A percentile compares a stretch with the other conserved stretches of the same genome.
Evolutionary conservation across 64 coral and sea anemone species (phyloP).

Genomic region (Montipora capricornis): DNA sequence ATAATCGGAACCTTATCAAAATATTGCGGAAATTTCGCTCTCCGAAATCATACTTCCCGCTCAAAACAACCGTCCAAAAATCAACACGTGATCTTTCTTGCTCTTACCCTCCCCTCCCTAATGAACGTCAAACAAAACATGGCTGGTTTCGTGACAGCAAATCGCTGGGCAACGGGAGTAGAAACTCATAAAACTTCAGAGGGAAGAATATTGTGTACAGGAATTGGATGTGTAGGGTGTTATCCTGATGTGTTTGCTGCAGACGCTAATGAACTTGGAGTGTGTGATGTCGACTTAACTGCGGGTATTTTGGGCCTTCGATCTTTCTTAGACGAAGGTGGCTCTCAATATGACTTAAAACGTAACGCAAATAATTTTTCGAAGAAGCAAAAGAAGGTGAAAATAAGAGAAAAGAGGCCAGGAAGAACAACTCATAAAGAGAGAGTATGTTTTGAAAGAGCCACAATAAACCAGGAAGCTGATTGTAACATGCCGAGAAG

Average conservation of each 20-base stretch:
- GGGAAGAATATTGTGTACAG: slow-evolving; percentile 94
- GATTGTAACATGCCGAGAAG: not conserved
- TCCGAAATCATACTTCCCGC: slow-evolving; percentile 48
- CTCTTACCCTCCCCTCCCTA: not conserved
- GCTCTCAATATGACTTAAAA: slow-evolving; percentile 22
- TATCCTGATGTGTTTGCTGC: slow-evolving; percentile 73
- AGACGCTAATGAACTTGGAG: slow-evolving; percentile 71
- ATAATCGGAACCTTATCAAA: not conserved
- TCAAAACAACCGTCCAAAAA: slow-evolving; percentile 57
- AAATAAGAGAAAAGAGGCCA: not conserved
- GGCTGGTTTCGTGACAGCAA: slow-evolving; percentile 88
- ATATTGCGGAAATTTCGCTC: not conserved
- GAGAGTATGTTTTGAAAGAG: not conserved
- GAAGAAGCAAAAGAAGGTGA: not conserved
- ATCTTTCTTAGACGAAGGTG: slow-evolving; percentile 64
- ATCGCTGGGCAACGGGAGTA: slow-evolving; percentile 84
- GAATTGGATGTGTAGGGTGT: slow-evolving; percentile 88
- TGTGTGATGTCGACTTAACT: slow-evolving; percentile 68
- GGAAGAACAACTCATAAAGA: not conserved
- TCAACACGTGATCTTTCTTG: slow-evolving; percentile 46
- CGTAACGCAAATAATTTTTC: slow-evolving; percentile 1
- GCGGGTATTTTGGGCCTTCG: slow-evolving; percentile 43
- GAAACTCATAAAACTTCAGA: slow-evolving; percentile 94
- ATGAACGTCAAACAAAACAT: slow-evolving; percentile 10
- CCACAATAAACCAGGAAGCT: not conserved